Conservation (phyloP, 2,888 invertebrate genomes). For the Phymatocera aterrima region DNA sequence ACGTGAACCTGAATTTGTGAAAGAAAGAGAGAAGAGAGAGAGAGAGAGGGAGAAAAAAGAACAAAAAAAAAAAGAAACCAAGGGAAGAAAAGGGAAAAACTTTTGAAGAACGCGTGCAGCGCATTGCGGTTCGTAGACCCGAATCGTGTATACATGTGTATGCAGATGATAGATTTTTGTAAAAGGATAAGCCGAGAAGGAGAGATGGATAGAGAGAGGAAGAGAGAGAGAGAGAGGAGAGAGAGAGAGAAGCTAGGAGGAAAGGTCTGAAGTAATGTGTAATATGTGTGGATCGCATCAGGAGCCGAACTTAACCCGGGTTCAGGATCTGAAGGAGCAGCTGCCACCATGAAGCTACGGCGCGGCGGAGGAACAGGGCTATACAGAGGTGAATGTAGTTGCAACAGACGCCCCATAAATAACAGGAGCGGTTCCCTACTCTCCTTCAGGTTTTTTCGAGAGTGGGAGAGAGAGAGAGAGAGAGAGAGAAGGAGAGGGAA, state of each 20-base stretch:
- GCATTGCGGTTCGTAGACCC: not conserved
- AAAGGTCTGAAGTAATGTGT: too few relatives aligned
- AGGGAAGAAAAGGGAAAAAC: too few relatives aligned
- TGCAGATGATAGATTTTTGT: too few relatives aligned
- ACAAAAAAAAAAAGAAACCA: too few relatives aligned
- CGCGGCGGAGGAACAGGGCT: constrained; percentile 23
- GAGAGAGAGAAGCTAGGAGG: not conserved
- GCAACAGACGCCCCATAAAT: constrained; percentile 66
- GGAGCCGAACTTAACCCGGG: not conserved
- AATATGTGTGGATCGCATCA: too few relatives aligned
- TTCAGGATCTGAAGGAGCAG: not conserved
- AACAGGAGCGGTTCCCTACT: constrained; percentile 61
- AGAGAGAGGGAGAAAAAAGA: too few relatives aligned
- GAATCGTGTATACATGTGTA: not conserved
- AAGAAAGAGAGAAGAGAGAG: too few relatives aligned
- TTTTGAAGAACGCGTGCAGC: not conserved
- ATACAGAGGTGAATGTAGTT: constrained; percentile 63
- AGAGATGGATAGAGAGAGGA: not conserved
- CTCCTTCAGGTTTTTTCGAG: constrained; percentile 5
- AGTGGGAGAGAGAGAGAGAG: constrained; percentile 35
- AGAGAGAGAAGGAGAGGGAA: not conserved
- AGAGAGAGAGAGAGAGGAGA: constrained; percentile 19
- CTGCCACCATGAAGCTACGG: not conserved
- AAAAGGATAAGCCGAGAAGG: too few relatives aligned
- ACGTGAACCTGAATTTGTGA: too few relatives aligned